Base-by-base conservation (phyloP, 1,140 invertebrate species). In the Drosophila nikananu region DNA sequence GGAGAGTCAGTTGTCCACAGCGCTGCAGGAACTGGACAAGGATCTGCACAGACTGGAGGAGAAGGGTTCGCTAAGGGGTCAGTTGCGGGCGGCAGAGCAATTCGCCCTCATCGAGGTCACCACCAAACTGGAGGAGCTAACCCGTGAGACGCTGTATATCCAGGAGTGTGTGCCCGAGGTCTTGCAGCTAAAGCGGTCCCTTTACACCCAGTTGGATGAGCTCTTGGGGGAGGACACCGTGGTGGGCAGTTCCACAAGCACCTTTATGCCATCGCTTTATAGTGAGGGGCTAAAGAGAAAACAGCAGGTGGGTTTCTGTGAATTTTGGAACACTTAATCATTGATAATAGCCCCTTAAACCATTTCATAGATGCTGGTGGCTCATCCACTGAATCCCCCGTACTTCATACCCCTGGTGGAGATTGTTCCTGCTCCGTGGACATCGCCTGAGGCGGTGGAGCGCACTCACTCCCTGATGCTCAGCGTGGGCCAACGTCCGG, bases 381-480 rank as follows among this genome's bases (percentile, higher is more conserved):
- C 97, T 6, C 98, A 99, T 94, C 98, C 98, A 8, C 97, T 99
- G 0, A 99, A 99, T 93, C 98, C 98, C 25, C 98, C 98, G 0
- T 99, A 99, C 89, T 99, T 98, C 91, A 96, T 99, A 27, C 98
- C 98, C 1, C 93, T 99, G 17, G 97, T 99, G 2, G 98, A 99
- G 94, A 95, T 99, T 35, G 97, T 99, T 1, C 98, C 98, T 1
- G 97, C 98, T 3, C 97, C 97, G 7, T 98, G 97, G 97, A 97
- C 97, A 1, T 94, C 95, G 27, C 93, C 95, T 0, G 44, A 76
- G 23, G 44, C 71, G 0, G 75, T 93, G 32, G 64, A 75, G 25
- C 95, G 94, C 86, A 96, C 96, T 0, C 95, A 96, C 63, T 93
- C 93, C n/a, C 95, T 99, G 9, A 97, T 99, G 97, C 93, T 95